Base-by-base conservation (phyloP, 2,113 vertebrate species). In the Chamaetylas fuelleborni region DNA sequence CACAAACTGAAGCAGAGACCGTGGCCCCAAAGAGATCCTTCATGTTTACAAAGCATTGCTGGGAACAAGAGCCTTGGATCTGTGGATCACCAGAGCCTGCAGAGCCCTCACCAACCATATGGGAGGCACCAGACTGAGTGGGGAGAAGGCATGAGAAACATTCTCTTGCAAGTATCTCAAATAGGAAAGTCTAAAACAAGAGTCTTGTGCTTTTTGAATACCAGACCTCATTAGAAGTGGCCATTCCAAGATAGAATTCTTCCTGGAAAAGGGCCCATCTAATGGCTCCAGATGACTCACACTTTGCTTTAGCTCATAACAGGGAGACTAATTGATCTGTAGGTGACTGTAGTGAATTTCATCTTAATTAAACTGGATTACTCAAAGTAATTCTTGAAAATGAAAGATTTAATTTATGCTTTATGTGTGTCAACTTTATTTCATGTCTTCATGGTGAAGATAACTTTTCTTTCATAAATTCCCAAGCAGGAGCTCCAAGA, bases 401-500 rank as follows among this genome's bases (percentile, higher is more conserved):
- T 16, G 11, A 72, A 89, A 67, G 40, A 69, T 71, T 95, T 86
- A 94, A 64, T 51, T 56, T 81, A 78, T 79, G 69, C n/a, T 42
- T 87, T 87, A 45, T 71, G 56, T 83, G 90, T 95, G 67, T 78
- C 92, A 96, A 86, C 86, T 94, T 92, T 96, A 96, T 94, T 90
- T 96, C 95, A 95, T 82, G 82, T 95, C 94, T 96, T 95, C 95
- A 69, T 0, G 79, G 64, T 94, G 92, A 86, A 95, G 95, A 88
- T 90, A 95, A 94, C 42, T 91, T 95, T 97, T 96, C 94, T 96
- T 94, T 96, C 94, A 95, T 70, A 95, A 96, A 96, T 97, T 96
- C 94, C 89, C 76, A 96, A 94, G 94, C 87, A 94, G 93, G 92
- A 96, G 79, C 79, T 96, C 95, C 95, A 94, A 94, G 95, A 97